Conservation (phyloP, 2,888 invertebrate species). For the Chromoteleia sp. region DNA sequence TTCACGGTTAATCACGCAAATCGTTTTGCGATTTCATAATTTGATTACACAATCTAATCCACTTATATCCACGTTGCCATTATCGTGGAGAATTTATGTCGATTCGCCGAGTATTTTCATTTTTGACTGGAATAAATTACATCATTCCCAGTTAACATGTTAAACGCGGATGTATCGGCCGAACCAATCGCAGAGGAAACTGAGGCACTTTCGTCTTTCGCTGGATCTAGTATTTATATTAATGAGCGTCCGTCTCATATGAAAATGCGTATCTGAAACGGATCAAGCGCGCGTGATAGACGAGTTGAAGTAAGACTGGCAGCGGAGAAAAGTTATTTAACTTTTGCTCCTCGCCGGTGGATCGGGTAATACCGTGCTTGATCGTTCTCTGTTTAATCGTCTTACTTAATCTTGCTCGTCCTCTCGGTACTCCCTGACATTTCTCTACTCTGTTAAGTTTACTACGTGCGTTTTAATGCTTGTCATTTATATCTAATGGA, state of each 20-base stretch:
- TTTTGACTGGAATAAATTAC: conserved; percentile 31
- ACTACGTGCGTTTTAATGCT: conserved; percentile 52
- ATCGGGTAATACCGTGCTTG: conserved; percentile 49
- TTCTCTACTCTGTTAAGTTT: conserved; percentile 45
- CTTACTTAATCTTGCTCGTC: conserved; percentile 63
- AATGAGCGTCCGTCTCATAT: conserved; percentile 50
- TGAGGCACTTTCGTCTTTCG: conserved; percentile 27
- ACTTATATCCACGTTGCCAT: background rate
- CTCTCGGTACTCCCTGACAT: conserved; percentile 42
- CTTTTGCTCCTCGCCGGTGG: conserved; percentile 50
- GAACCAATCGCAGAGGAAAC: conserved; percentile 30
- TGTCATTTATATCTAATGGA: conserved; percentile 59
- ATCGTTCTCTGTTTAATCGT: conserved; percentile 62
- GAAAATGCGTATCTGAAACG: conserved; percentile 61
- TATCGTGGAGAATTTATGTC: conserved; percentile 15
- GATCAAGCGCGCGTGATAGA: conserved; percentile 60
- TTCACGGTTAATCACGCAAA: conserved; percentile 19
- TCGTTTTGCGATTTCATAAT: conserved; percentile 5
- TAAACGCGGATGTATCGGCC: conserved; percentile 45
- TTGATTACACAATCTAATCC: conserved; percentile 13
- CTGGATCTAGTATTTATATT: conserved; percentile 60
- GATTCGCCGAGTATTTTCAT: conserved; percentile 2
- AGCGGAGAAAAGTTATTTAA: conserved; percentile 66
- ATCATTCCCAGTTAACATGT: conserved; percentile 33
- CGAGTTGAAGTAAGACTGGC: conserved; percentile 61